These are phyloP conservation scores for Anadara kagoshimensis DNA, from an alignment of 1,140 invertebrate genomes.

Conservation along the genomic window DNA sequence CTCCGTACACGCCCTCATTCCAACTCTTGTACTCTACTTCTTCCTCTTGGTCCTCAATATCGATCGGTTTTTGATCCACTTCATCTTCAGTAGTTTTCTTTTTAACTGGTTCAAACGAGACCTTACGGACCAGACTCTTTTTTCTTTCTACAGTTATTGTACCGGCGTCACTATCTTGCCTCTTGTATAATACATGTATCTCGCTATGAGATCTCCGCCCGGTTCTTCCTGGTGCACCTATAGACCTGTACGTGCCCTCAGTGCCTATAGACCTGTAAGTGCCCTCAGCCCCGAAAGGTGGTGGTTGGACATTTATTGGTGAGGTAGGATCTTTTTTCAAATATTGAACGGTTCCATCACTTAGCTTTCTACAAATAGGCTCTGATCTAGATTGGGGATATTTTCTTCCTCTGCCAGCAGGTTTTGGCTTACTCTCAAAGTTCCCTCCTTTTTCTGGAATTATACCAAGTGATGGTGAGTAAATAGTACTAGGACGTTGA, in stretches of 20 bases:
- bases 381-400: constrained; percentile 8
- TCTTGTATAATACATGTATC: not conserved
- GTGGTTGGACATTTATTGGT: not conserved
- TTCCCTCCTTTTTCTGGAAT: constrained; percentile 22
- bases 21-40: not conserved
- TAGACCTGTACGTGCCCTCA: not conserved
- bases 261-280: not conserved
- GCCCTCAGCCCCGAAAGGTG: not conserved
- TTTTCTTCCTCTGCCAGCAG: not conserved
- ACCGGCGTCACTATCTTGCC: not conserved
- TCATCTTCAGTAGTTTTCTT: not conserved
- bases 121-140: not conserved
- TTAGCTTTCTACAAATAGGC: constrained; percentile 15
- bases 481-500: constrained; percentile 8
- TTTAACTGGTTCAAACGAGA: not conserved
- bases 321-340: not conserved
- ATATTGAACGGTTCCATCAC: constrained; percentile 14
- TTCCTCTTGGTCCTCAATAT: not conserved
- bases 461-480: constrained; percentile 13
- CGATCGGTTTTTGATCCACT: not conserved
- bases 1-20: not conserved
- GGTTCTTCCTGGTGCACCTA: not conserved
- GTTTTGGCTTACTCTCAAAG: not conserved
- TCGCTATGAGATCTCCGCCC: too few species aligned
- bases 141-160: not conserved